These are phyloP conservation scores for Corythoichthys haematopterus DNA, from an alignment of 2,113 vertebrate species.

Conservation along the genomic window DNA sequence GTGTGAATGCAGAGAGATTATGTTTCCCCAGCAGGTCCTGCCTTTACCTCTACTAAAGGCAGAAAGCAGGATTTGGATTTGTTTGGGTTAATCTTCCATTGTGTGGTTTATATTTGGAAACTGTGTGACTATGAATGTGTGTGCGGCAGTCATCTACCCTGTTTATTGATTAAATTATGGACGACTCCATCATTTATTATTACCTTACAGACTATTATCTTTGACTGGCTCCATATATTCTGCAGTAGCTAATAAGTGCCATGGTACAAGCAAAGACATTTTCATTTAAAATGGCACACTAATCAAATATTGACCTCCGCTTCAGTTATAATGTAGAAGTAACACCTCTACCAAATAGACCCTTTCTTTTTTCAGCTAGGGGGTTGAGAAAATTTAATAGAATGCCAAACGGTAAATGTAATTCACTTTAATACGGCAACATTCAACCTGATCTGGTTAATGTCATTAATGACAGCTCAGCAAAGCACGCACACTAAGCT, in stretches of 20 bases:
- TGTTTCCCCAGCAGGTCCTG: slow-evolving; percentile 49
- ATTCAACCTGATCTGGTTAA: too few relatives aligned
- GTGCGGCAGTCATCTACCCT: slow-evolving; percentile 10
- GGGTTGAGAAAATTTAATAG: too few relatives aligned
- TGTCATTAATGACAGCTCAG: too few relatives aligned
- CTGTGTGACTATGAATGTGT: slow-evolving; percentile 15
- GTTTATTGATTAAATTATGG: slow-evolving; percentile 29
- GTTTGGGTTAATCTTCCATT: slow-evolving; percentile 50
- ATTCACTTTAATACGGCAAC: too few relatives aligned
- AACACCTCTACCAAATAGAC: too few relatives aligned
- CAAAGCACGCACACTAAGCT: too few relatives aligned
- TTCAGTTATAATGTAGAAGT: too few relatives aligned
- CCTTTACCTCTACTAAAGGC: slow-evolving; percentile 39
- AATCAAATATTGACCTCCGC: too few relatives aligned
- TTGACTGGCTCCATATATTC: not conserved
- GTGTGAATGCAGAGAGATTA: slow-evolving; percentile 63
- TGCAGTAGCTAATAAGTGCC: not conserved
- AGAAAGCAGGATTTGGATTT: slow-evolving; percentile 49
- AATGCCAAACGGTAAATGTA: too few relatives aligned
- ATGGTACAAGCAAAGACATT: not conserved
- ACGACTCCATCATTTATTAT: slow-evolving; percentile 8
- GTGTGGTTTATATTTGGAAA: slow-evolving; percentile 52
- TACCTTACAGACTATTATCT: not conserved
- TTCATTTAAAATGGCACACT: too few relatives aligned
- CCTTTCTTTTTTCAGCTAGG: too few relatives aligned